phyloP scores from a whole-genome alignment of 2,888 invertebrate genomes.

The Pammene fasciana region DNA sequence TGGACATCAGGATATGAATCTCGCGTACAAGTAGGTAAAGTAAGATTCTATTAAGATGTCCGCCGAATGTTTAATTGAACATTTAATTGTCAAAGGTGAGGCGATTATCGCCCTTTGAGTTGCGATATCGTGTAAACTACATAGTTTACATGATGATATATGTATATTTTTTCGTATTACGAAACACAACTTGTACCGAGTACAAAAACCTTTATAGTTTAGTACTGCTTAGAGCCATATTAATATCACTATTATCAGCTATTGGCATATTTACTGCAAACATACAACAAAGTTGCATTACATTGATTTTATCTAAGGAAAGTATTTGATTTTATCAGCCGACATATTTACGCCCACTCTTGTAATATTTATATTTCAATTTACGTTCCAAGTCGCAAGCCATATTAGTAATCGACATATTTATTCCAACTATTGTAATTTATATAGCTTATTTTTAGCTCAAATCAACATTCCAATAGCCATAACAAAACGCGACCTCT shows the following conservation, averaged over 20 bases:
- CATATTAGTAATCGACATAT: slow-evolving; percentile 8
- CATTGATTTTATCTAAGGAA: slow-evolving; percentile 5
- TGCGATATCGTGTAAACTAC: too few relatives aligned
- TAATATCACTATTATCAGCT: not conserved
- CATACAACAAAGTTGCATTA: slow-evolving; percentile 3
- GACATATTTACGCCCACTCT: slow-evolving; percentile 12
- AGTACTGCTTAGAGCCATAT: too few relatives aligned
- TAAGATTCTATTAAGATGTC: too few relatives aligned
- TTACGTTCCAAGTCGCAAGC: not conserved
- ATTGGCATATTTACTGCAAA: slow-evolving; percentile 2
- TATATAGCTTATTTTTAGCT: not conserved
- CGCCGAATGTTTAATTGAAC: too few relatives aligned
- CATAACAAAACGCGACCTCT: slow-evolving; percentile 23
- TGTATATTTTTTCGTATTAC: too few relatives aligned
- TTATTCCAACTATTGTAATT: slow-evolving; percentile 1
- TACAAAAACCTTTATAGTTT: too few relatives aligned
- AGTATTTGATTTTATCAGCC: slow-evolving; percentile 1
- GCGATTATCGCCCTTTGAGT: too few relatives aligned
- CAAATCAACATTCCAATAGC: slow-evolving; percentile 23
- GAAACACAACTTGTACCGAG: too few relatives aligned
- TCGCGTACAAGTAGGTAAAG: too few relatives aligned
- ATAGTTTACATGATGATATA: too few relatives aligned
- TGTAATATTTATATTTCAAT: slow-evolving; percentile 11
- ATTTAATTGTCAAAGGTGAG: too few relatives aligned
- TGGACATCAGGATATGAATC: too few relatives aligned